Percentiles rank a stretch among this genome's conserved stretches.
phyloP scores from a whole-genome alignment of 2,113 vertebrate genomes.

The Ivindomyrus marchei region DNA sequence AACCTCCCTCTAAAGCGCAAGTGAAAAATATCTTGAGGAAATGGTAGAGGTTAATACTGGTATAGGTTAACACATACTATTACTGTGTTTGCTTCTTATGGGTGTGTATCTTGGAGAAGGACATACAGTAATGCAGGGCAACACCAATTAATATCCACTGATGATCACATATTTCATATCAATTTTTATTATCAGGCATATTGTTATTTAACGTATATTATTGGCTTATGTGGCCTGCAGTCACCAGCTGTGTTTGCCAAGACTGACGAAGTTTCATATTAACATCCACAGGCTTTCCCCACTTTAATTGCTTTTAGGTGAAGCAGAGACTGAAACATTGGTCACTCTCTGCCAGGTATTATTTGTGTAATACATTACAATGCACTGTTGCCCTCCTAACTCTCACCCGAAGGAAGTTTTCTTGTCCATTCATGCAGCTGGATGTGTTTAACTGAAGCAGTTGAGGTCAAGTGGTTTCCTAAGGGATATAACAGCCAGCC shows the following conservation, averaged over 20 bases:
- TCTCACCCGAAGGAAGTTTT: neutral
- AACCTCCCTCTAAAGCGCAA: constrained; percentile 32
- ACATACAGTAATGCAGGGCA: too few relatives aligned
- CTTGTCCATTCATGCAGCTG: neutral
- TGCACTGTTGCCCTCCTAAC: neutral
- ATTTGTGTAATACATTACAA: neutral
- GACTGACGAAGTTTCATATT: neutral
- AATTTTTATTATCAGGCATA: neutral
- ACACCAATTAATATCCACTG: neutral
- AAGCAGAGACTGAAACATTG: neutral
- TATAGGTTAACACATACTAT: neutral
- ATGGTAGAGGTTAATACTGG: neutral
- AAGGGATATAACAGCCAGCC: neutral
- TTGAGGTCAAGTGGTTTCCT: neutral
- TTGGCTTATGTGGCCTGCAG: neutral
- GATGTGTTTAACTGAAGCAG: constrained; percentile 1
- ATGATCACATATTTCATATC: neutral
- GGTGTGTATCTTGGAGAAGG: neutral
- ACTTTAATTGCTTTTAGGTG: neutral
- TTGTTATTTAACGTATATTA: neutral
- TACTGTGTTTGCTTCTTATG: constrained; percentile 14
- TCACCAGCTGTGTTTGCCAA: neutral
- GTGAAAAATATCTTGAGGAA: constrained; percentile 29
- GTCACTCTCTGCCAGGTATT: neutral
- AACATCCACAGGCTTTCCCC: neutral